Percentiles rank a stretch among this genome's conserved stretches.
phyloP scores from a whole-genome alignment of 2,113 vertebrate genomes.

The Trichechus manatus region DNA sequence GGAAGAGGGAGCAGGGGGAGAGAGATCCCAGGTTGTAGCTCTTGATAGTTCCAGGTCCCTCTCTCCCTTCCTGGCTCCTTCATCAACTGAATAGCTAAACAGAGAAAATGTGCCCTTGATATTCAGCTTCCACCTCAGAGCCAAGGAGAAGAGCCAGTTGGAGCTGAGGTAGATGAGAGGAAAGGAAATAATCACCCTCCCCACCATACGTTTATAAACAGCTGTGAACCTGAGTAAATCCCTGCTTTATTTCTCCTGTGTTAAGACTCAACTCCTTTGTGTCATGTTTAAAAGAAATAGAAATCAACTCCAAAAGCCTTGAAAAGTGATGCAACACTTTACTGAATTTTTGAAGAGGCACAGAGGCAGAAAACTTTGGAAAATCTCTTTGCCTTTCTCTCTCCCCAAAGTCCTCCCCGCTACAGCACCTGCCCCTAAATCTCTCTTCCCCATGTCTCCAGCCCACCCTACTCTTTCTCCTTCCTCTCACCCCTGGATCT shows the following conservation, averaged over 20 bases:
- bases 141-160: background rate
- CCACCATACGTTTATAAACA: background rate
- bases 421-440: background rate
- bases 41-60: background rate
- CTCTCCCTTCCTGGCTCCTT: background rate
- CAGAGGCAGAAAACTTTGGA: background rate
- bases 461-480: background rate
- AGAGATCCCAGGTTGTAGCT: background rate
- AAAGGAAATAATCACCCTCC: background rate
- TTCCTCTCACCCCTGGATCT: background rate
- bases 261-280: background rate
- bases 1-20: background rate
- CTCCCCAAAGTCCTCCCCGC: background rate
- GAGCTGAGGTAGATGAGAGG: background rate
- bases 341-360: background rate
- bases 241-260: background rate
- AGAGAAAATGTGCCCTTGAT: background rate
- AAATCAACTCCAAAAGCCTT: background rate
- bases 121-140: background rate
- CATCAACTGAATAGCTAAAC: background rate
- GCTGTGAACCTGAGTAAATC: too few species aligned
- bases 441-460: background rate
- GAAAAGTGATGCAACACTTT: background rate
- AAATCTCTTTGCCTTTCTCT: background rate
- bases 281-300: background rate